These are phyloP conservation scores for Parelbella ahira DNA, from an alignment of 2,888 invertebrate genomes.

Conservation along the genomic window DNA sequence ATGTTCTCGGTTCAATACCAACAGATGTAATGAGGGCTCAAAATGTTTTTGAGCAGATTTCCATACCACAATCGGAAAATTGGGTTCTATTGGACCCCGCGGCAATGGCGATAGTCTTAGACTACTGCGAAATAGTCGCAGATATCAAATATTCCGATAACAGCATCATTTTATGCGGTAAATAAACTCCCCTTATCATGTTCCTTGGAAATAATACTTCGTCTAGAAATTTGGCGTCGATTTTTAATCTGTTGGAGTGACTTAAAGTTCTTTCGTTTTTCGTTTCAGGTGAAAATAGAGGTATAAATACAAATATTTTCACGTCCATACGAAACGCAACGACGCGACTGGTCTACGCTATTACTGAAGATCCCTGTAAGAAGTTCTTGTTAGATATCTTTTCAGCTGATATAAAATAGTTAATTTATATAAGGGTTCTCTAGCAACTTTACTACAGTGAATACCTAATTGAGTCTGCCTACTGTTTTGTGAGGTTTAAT, in stretches of 20 bases:
- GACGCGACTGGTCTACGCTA: constrained; percentile 25
- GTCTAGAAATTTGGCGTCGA: no score
- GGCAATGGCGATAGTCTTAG: constrained; percentile 43
- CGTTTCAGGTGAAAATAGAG: constrained; percentile 25
- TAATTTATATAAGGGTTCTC: no score
- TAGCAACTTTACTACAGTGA: no score
- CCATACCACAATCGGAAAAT: constrained; percentile 33
- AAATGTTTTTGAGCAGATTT: constrained; percentile 50
- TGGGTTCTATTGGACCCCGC: constrained; percentile 58
- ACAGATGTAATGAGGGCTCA: constrained; percentile 49
- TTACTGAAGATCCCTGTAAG: constrained; percentile 37
- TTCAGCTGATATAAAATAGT: constrained; percentile 32
- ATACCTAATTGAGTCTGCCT: no score
- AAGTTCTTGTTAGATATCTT: constrained; percentile 45
- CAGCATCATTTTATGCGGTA: constrained; percentile 47
- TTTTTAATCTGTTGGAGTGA: no score
- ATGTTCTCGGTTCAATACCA: constrained; percentile 46
- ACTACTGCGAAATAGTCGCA: constrained; percentile 28
- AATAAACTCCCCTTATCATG: no score
- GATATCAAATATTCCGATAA: constrained; percentile 38
- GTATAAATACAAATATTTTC: constrained; percentile 30
- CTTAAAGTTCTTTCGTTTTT: no score
- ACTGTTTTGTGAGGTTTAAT: no score
- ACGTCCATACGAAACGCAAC: constrained; percentile 24
- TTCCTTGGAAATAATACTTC: no score